These are phyloP conservation scores for Antennarius maculatus DNA, from an alignment of 2,797 vertebrate genomes.

Conservation along the genomic window DNA sequence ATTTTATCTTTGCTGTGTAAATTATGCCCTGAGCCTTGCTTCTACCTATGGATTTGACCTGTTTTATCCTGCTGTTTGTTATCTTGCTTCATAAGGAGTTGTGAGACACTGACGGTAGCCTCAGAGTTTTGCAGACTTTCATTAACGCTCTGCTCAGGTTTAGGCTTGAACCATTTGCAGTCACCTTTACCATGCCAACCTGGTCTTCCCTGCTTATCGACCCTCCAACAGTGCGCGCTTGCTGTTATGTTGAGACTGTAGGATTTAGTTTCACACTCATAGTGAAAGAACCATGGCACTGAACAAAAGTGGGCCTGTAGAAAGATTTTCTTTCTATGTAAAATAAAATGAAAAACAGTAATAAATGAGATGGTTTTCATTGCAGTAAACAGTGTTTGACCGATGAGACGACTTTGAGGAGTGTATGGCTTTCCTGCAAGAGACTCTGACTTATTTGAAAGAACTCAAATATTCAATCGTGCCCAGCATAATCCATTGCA, in stretches of 20 bases:
- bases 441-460: conserved; percentile 18
- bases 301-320: conserved; percentile 10
- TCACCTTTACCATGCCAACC: conserved; percentile 12
- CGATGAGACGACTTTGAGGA: conserved; percentile 8
- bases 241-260: conserved; percentile 13
- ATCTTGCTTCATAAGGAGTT: conserved; percentile 23
- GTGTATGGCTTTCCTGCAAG: background rate
- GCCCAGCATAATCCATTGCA: conserved; percentile 22
- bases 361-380: conserved; percentile 4
- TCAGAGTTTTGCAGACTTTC: conserved; percentile 25
- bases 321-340: background rate
- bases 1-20: conserved; percentile 17
- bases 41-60: conserved; percentile 46
- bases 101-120: conserved; percentile 18
- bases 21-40: conserved; percentile 19
- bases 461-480: conserved; percentile 25
- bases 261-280: background rate
- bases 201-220: conserved; percentile 22
- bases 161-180: conserved; percentile 17
- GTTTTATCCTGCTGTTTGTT: conserved; percentile 39
- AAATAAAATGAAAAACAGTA: background rate
- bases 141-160: conserved; percentile 21
- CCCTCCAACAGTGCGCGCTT: conserved; percentile 24
- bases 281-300: background rate
- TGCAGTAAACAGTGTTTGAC: conserved; percentile 10